Percentiles rank a stretch among this genome's conserved stretches.
These are phyloP conservation scores for Melanerpes formicivorus DNA, from an alignment of 2,113 vertebrate species.

Conservation along the genomic window DNA sequence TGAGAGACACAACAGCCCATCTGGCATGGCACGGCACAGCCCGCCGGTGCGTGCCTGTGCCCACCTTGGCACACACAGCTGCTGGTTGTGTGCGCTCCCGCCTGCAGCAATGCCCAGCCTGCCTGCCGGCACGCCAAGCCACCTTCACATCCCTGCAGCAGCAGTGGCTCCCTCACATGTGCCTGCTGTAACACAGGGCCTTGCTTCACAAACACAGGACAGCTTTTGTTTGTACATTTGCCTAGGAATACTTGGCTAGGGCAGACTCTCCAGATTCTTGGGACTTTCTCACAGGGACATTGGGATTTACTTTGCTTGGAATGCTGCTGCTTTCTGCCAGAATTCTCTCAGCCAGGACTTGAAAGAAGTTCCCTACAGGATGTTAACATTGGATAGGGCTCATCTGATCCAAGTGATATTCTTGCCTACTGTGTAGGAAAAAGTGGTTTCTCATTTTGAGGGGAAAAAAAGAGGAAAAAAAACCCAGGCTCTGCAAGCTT, in stretches of 20 bases:
- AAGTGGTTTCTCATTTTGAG: conserved; percentile 43
- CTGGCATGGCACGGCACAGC: not conserved
- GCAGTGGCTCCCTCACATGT: not conserved
- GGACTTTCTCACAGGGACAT: not conserved
- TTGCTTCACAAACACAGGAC: not conserved
- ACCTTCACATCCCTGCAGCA: not conserved
- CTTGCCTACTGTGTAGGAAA: conserved; percentile 71
- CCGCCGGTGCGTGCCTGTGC: not conserved
- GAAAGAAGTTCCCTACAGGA: not conserved
- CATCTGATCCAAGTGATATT: conserved; percentile 18
- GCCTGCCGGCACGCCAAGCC: not conserved
- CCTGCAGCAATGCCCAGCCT: not conserved
- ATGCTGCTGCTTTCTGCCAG: not conserved
- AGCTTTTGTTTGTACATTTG: not conserved
- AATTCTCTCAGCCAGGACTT: not conserved
- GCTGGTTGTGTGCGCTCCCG: not conserved
- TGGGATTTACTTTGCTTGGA: not conserved
- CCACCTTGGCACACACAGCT: no score
- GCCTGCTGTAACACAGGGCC: not conserved
- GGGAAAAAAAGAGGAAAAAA: conserved; percentile 26
- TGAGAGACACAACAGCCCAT: not conserved
- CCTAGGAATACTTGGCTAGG: not conserved
- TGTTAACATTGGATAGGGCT: not conserved
- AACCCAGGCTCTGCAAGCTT: not conserved
- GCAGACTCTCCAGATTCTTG: not conserved